Conservation (phyloP, 1,140 invertebrate species). For the Megathymus violae region DNA sequence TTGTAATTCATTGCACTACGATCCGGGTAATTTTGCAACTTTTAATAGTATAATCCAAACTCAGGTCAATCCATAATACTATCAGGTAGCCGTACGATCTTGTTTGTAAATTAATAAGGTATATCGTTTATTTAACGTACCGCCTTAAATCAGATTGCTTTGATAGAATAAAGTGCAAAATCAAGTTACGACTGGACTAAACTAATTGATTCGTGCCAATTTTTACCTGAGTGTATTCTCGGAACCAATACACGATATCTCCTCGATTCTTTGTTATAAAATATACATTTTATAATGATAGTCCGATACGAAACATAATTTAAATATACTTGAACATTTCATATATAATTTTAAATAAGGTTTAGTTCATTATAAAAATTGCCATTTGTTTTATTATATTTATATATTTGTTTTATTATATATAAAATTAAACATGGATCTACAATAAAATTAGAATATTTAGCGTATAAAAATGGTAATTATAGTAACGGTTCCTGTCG, state of each 20-base stretch:
- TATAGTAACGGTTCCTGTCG: constrained; percentile 10
- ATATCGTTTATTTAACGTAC: constrained; percentile 28
- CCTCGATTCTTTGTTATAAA: constrained; percentile 15
- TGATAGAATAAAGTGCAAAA: constrained; percentile 55
- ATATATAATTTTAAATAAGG: too few species aligned
- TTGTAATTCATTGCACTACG: background rate
- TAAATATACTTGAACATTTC: too few species aligned
- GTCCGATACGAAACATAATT: background rate
- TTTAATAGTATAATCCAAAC: too few species aligned
- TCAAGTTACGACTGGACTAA: constrained; percentile 43
- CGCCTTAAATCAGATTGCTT: constrained; percentile 34
- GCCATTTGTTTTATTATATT: too few species aligned
- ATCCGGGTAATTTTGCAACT: too few species aligned
- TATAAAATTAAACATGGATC: background rate
- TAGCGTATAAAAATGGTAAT: constrained; percentile 11
- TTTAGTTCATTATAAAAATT: too few species aligned
- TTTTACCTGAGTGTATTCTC: constrained; percentile 61
- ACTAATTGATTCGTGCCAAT: constrained; percentile 35
- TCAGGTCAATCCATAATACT: constrained; percentile 1
- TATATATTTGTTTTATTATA: too few species aligned
- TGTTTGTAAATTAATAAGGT: constrained; percentile 29
- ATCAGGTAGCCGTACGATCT: constrained; percentile 5
- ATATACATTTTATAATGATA: too few species aligned
- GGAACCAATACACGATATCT: constrained; percentile 42
- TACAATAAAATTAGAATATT: constrained; percentile 8